Percentiles rank a stretch among this genome's conserved stretches.
These are phyloP conservation scores for Cryptosula pallasiana DNA, from an alignment of 2,888 invertebrate genomes.

Conservation along the genomic window DNA sequence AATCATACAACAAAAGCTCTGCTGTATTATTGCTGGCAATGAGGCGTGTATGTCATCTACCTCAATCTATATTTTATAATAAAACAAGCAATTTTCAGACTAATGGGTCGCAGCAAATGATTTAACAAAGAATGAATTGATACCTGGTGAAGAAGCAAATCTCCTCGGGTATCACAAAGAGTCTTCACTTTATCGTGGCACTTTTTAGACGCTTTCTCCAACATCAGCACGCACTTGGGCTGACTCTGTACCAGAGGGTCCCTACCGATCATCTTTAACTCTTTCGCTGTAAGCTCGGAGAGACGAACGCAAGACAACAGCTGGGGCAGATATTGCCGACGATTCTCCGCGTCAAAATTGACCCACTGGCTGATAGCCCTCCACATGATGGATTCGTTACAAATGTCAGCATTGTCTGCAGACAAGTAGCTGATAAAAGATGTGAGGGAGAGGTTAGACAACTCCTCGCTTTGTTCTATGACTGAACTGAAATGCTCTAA, in stretches of 20 bases:
- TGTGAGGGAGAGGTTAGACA: constrained; percentile 42
- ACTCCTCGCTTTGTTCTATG: constrained; percentile 46
- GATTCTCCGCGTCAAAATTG: constrained; percentile 40
- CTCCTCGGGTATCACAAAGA: constrained; percentile 28
- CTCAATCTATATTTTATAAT: too few species aligned
- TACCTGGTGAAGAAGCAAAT: background rate
- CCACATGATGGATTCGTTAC: constrained; percentile 44
- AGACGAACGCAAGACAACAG: constrained; percentile 42
- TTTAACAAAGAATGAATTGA: too few species aligned
- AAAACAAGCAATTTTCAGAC: too few species aligned
- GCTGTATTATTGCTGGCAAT: too few species aligned
- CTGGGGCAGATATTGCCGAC: constrained; percentile 34
- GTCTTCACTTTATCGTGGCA: background rate
- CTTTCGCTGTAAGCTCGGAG: constrained; percentile 40
- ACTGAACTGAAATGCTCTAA: constrained; percentile 49
- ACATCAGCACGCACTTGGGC: constrained; percentile 37
- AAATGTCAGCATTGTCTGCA: constrained; percentile 48
- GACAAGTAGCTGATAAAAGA: constrained; percentile 41
- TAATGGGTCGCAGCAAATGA: too few species aligned
- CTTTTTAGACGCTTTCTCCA: constrained; percentile 35
- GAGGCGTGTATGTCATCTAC: too few species aligned
- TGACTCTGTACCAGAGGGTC: constrained; percentile 39
- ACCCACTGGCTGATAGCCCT: constrained; percentile 48
- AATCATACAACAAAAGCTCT: too few species aligned
- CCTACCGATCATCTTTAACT: constrained; percentile 37